Base-by-base conservation (phyloP, 2,113 vertebrate species). In the Ascaphus truei region DNA sequence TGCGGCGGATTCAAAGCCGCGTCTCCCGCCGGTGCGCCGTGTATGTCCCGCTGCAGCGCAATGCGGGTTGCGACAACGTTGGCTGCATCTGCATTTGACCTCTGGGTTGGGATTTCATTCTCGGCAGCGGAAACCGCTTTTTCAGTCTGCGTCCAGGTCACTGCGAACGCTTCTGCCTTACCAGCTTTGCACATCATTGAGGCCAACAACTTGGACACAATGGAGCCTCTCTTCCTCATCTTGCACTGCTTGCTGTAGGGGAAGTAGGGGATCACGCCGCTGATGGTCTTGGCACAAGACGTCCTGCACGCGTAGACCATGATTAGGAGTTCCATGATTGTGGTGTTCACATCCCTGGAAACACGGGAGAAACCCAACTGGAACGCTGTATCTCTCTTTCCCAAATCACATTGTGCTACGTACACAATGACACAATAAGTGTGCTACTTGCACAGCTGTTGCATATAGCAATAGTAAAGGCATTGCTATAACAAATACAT, bases 131-230 rank as follows among this genome's bases (percentile, higher is more conserved):
- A 16, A n/a, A n/a, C n/a, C n/a, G n/a, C n/a, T n/a, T n/a, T n/a
- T n/a, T n/a, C n/a, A n/a, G n/a, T n/a, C n/a, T n/a, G n/a, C n/a
- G n/a, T n/a, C n/a, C n/a, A n/a, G n/a, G n/a, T n/a, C n/a, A n/a
- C n/a, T n/a, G n/a, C n/a, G n/a, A n/a, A n/a, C n/a, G n/a, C n/a
- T 16, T 23, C 3, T 25, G 41, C n/a, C 92, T 88, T 72, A 98
- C 96, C 96, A 67, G 97, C 96, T 92, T 98, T 98, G 83, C 97
- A 98, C 95, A 99, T 96, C 96, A 99, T 98, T 0, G 96, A 99
- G 37, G 97, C 97, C 56, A 98, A 84, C 5, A 99, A 78, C 71
- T 99, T 99, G 15, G 95, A 96, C 27, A 99, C 96, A 18, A 99
- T 98, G 79, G 97, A 99, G 80, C 97, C 96, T 61, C 96, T 89